Percentiles rank a stretch among this genome's conserved stretches.
phyloP scores from a whole-genome alignment of 2,113 vertebrate genomes.

The Poeciliopsis prolifica region DNA sequence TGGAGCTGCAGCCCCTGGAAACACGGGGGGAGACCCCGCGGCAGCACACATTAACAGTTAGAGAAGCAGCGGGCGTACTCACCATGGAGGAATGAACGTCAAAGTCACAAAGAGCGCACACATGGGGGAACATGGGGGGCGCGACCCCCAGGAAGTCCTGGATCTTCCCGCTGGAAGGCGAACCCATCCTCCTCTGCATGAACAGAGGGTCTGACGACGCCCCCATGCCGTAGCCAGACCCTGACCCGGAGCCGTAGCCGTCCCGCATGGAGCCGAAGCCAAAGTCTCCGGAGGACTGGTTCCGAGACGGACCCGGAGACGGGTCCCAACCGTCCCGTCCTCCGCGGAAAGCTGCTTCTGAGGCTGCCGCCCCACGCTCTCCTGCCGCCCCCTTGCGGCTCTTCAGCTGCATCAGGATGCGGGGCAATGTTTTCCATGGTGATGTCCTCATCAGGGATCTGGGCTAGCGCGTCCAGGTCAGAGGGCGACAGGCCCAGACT shows the following conservation, averaged over 20 bases:
- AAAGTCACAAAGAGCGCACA: conserved; percentile 84
- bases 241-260: conserved; percentile 48
- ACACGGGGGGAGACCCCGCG: conserved; percentile 4
- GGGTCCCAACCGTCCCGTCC: conserved; percentile 71
- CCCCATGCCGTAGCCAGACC: conserved; percentile 65
- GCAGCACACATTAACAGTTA: conserved; percentile 43
- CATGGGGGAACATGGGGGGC: conserved; percentile 79
- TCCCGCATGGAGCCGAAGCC: conserved; percentile 73
- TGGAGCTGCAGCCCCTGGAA: conserved; percentile 6
- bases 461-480: conserved; percentile 95
- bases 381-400: conserved; percentile 82
- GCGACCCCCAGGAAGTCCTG: conserved; percentile 80
- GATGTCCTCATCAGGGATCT: conserved; percentile 96
- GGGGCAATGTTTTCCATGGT: conserved; percentile 96
- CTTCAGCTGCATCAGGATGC: conserved; percentile 97
- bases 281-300: conserved; percentile 61
- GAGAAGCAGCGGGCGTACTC: conserved; percentile 71
- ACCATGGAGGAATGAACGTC: conserved; percentile 80
- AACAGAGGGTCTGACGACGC: conserved; percentile 62
- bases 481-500: conserved; percentile 95
- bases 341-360: conserved; percentile 67
- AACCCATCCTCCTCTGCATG: conserved; percentile 74
- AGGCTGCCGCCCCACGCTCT: conserved; percentile 43
- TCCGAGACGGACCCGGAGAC: conserved; percentile 57
- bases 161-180: conserved; percentile 77